Base-by-base conservation (phyloP, 1,140 invertebrate genomes). In the Helicorthomorpha holstii region DNA sequence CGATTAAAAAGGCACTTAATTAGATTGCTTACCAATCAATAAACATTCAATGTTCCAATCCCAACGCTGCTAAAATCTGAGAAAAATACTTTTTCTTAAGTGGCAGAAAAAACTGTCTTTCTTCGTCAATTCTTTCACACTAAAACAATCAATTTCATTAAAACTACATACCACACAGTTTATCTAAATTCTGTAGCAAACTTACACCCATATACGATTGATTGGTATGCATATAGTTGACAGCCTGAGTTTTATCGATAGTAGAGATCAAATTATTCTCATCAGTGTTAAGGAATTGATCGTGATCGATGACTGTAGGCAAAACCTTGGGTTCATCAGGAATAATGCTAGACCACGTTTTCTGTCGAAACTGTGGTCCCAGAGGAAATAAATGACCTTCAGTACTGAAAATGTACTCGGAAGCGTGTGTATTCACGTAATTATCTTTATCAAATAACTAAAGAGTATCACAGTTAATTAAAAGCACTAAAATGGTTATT, bases 371-470 rank as follows among this genome's bases (percentile, higher is more conserved):
- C 50, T 62, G 62, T 12, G 59, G 54, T 38, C 65, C 61, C 2
- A 82, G 60, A 12, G 79, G 79, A 54, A 82, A 69, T 19, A 81
- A 57, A 59, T 83, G 80, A 1, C 80, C 81, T 63, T 83, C 78
- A 4, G 81, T 83, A 3, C 74, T 77, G 59, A 82, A 82, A 12
- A 82, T 54, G 58, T 76, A 78, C 22, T 69, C 61, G 22, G 69
- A 66, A 38, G 71, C 67, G 34, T 76, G 61, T 49, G 67, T 67
- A 63, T 83, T 82, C 1, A 81, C 57, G 49, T 75, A 74, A 63
- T 82, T 80, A 44, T 78, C 71, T 51, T 68, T 65, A 61, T 83
- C 80, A 69, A 83, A 82, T 23, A 82, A 61, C 79, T 81, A 34
- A 7, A 34, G 29, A 34, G 29, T 7, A 7, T 34, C 29, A 16